Evolutionary conservation across 2,888 invertebrate genomes (phyloP).

Genomic region (Nysson spinosus): DNA sequence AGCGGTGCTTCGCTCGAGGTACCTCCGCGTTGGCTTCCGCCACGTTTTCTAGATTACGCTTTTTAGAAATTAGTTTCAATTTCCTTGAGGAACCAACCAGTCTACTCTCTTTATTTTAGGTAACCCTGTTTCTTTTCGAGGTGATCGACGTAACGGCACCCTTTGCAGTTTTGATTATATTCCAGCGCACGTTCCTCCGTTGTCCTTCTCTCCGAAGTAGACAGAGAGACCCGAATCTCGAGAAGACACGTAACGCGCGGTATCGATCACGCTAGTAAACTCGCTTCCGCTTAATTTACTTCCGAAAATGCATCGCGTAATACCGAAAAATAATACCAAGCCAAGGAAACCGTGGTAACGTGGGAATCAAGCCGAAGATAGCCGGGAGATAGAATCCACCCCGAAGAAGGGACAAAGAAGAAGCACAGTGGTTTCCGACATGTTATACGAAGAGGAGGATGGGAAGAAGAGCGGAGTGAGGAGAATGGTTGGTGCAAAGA

Average conservation of each 20-base stretch:
- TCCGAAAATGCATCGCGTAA: constrained; percentile 8
- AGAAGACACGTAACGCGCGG: constrained; percentile 17
- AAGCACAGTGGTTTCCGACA: not conserved
- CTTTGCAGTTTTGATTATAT: no score
- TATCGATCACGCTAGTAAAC: constrained; percentile 23
- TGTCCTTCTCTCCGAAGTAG: no score
- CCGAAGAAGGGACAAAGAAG: not conserved
- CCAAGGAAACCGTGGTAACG: not conserved
- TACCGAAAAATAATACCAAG: not conserved
- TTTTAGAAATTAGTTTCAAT: no score
- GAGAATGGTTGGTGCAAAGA: not conserved
- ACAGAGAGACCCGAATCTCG: constrained; percentile 32
- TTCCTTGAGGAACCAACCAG: no score
- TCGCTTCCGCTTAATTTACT: constrained; percentile 10
- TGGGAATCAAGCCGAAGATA: not conserved
- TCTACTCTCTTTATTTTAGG: no score
- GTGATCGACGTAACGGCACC: no score
- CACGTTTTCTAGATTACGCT: no score
- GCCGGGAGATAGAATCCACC: constrained; percentile 9
- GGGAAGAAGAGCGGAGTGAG: not conserved
- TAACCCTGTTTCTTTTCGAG: no score
- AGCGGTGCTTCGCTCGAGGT: no score
- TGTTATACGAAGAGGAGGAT: not conserved
- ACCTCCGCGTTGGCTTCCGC: no score
- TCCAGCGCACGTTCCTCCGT: no score